Evolutionary conservation across 2,113 vertebrate genomes (phyloP).

Genomic region (Hydrochoerus hydrochaeris): DNA sequence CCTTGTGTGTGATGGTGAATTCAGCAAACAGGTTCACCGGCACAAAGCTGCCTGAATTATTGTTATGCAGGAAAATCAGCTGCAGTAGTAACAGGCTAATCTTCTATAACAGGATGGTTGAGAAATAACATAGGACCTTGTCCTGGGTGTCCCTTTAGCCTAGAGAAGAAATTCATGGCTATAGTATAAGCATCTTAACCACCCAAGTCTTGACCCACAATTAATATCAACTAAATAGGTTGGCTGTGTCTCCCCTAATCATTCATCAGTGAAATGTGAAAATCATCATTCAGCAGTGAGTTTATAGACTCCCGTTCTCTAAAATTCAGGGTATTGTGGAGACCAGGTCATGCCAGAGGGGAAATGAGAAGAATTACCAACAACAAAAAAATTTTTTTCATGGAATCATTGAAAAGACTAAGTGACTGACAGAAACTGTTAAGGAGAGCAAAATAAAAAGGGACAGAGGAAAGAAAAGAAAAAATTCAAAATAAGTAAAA

Average conservation of each 20-base stretch:
- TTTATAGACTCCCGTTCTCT: not conserved
- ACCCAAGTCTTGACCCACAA: not conserved
- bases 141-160: not conserved
- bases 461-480: not conserved
- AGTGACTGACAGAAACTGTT: not conserved
- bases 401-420: not conserved
- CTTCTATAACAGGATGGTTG: not conserved
- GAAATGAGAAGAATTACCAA: not conserved
- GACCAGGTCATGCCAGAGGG: not conserved
- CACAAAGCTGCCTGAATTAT: no score
- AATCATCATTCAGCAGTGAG: not conserved
- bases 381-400: no score
- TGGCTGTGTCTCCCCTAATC: not conserved
- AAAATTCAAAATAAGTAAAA: not conserved
- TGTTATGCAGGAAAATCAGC: not conserved
- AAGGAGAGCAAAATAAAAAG: not conserved
- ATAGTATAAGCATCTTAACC: not conserved
- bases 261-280: no score
- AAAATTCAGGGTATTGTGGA: not conserved
- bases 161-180: not conserved
- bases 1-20: no score
- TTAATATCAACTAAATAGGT: not conserved
- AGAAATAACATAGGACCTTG: not conserved
- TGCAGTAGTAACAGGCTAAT: not conserved
- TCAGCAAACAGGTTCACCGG: no score